These are phyloP conservation scores for Helogale parvula DNA, from an alignment of 2,113 vertebrate species.

Conservation along the genomic window DNA sequence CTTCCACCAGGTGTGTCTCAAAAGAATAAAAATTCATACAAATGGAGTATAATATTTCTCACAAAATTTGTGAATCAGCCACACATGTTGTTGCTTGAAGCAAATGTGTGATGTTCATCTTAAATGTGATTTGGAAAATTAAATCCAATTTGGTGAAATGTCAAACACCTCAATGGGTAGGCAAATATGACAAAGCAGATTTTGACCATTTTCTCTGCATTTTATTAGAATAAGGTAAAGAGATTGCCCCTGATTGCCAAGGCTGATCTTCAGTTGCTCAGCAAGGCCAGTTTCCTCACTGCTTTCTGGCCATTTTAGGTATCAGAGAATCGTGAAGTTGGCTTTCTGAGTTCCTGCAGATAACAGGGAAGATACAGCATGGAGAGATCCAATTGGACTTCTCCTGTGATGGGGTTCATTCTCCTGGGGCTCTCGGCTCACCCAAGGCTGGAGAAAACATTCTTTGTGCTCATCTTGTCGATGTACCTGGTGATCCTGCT, in stretches of 20 bases:
- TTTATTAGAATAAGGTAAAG: constrained; percentile 8
- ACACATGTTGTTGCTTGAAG: background rate
- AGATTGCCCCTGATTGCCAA: background rate
- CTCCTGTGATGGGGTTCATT: background rate
- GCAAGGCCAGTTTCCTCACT: background rate
- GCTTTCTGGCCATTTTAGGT: background rate
- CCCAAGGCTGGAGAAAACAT: background rate
- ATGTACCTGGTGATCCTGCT: constrained; percentile 55
- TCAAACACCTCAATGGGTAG: background rate
- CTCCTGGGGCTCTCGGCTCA: constrained; percentile 62
- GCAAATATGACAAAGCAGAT: background rate
- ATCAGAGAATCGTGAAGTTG: background rate
- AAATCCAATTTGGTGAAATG: background rate
- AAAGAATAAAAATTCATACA: background rate
- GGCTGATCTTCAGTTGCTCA: background rate
- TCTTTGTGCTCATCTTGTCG: constrained; percentile 60
- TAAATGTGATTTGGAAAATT: background rate
- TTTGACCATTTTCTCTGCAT: background rate
- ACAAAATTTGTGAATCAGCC: background rate
- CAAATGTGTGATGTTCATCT: background rate
- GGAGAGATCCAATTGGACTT: background rate
- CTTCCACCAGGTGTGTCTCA: background rate
- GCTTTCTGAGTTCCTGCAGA: background rate
- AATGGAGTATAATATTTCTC: background rate
- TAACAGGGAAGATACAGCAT: constrained; percentile 10